Evolutionary conservation across 2,888 invertebrate genomes (phyloP).

Genomic region (Nomada ruficornis): DNA sequence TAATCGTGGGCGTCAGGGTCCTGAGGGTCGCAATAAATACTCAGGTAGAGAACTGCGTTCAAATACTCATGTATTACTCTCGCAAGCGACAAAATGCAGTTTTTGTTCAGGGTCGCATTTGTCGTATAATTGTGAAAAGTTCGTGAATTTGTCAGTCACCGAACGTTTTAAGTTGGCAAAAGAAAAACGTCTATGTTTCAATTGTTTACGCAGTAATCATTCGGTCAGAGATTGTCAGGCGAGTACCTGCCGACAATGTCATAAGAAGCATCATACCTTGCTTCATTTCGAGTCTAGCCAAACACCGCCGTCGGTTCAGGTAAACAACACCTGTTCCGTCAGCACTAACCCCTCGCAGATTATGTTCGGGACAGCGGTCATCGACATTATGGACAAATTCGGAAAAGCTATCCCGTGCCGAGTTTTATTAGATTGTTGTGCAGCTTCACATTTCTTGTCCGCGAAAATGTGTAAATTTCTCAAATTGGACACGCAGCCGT

Average conservation of each 20-base stretch:
- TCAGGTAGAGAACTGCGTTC: too few species aligned
- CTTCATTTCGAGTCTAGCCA: background rate
- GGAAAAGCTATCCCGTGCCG: background rate
- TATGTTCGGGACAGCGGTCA: background rate
- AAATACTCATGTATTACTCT: background rate
- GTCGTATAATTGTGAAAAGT: too few species aligned
- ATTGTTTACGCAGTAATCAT: background rate
- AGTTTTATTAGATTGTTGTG: background rate
- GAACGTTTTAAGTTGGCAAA: background rate
- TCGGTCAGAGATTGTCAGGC: background rate
- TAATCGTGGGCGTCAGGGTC: too few species aligned
- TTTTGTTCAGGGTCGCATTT: background rate
- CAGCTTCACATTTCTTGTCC: background rate
- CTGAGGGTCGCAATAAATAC: too few species aligned
- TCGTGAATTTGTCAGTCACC: background rate
- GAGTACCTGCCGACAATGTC: background rate
- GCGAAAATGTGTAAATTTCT: background rate
- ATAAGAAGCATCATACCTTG: background rate
- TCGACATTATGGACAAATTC: background rate
- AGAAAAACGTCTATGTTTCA: background rate
- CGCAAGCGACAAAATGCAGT: background rate
- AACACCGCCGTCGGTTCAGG: background rate
- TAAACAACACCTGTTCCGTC: background rate
- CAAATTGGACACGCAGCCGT: too few species aligned
- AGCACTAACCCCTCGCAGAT: background rate